phyloP scores from a whole-genome alignment of 2,797 vertebrate species.

The Bryconaethiops microstoma region DNA sequence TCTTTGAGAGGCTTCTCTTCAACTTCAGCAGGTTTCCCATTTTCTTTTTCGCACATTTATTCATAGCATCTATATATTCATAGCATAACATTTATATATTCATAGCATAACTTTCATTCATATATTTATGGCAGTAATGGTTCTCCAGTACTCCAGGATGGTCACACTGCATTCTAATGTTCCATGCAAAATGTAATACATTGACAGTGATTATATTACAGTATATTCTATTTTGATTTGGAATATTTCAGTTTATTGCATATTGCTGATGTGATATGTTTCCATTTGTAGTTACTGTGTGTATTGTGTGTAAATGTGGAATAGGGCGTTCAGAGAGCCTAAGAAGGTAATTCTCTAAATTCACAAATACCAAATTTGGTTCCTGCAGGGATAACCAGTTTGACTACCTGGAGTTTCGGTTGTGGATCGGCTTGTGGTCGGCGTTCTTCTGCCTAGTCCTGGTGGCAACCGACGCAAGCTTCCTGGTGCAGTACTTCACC shows the following conservation, averaged over 20 bases:
- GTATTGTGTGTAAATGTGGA: background rate
- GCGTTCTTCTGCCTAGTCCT: slow-evolving; percentile 90
- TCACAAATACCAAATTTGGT: background rate
- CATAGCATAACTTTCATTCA: too few relatives aligned
- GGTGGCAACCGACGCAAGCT: slow-evolving; percentile 95
- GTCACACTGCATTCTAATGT: background rate
- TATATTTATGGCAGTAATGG: too few relatives aligned
- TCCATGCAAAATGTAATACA: background rate
- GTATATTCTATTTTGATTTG: background rate
- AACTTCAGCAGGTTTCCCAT: slow-evolving; percentile 83
- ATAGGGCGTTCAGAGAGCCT: background rate
- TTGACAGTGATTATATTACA: background rate
- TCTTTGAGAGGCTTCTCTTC: slow-evolving; percentile 98
- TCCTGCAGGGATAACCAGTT: slow-evolving; percentile 85
- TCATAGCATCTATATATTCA: too few relatives aligned
- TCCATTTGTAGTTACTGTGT: too few relatives aligned
- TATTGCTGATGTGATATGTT: background rate
- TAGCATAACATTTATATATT: too few relatives aligned
- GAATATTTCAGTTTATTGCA: background rate
- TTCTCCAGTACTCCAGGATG: background rate
- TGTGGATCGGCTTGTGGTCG: slow-evolving; percentile 99
- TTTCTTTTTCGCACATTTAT: too few relatives aligned
- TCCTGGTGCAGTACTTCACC: slow-evolving; percentile 96
- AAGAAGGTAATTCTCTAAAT: background rate
- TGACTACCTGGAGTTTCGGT: slow-evolving; percentile 96